Conservation (phyloP, 2,797 vertebrate genomes). For the Heliangelus exortis region DNA sequence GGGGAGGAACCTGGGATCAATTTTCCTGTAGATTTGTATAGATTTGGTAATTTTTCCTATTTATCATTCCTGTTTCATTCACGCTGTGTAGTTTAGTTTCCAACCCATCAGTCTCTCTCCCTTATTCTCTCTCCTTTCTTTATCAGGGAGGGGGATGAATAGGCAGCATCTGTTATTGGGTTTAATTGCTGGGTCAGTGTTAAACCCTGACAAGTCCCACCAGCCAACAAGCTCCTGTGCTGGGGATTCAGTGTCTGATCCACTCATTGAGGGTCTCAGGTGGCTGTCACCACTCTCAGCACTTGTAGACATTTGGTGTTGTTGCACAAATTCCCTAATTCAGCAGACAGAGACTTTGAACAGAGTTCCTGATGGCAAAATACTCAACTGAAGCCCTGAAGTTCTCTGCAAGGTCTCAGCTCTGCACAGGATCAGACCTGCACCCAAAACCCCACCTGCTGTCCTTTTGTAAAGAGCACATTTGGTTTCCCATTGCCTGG, state of each 20-base stretch:
- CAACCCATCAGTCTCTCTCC: no score
- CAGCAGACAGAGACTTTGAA: background rate
- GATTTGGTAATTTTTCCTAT: no score
- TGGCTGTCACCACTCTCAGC: background rate
- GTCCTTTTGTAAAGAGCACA: background rate
- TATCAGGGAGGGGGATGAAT: no score
- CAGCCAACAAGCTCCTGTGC: accelerated
- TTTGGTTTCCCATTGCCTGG: background rate
- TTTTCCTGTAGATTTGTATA: no score
- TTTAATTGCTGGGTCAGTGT: no score
- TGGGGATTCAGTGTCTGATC: no score
- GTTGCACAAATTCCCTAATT: background rate
- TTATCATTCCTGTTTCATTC: no score
- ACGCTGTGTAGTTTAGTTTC: no score
- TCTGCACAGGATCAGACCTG: background rate
- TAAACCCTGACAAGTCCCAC: background rate
- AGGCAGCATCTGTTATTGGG: no score
- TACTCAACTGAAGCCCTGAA: background rate
- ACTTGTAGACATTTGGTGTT: background rate
- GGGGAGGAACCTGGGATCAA: no score
- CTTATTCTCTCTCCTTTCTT: no score
- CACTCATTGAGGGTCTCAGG: background rate
- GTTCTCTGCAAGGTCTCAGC: accelerated
- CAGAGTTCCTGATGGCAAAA: background rate
- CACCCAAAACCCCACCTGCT: background rate